phyloP scores from a whole-genome alignment of 2,888 invertebrate genomes.

The Callyntrura sp. region DNA sequence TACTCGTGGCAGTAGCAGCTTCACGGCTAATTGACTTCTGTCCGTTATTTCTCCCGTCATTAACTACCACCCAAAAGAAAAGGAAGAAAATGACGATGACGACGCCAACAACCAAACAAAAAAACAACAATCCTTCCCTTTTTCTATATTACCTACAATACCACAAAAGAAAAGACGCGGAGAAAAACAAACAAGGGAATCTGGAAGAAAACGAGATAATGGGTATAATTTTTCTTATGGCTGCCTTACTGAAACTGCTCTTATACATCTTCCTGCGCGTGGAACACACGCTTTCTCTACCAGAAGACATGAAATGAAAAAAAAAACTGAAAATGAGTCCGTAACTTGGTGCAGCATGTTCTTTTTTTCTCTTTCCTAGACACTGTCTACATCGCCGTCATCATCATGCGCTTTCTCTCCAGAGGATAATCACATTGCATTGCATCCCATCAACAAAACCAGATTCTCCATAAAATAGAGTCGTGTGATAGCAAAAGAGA shows the following conservation, averaged over 20 bases:
- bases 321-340: no score
- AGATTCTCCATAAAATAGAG: background rate
- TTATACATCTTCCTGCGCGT: no score
- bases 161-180: background rate
- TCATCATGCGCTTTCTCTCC: constrained; percentile 7
- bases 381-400: no score
- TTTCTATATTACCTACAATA: background rate
- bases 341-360: no score
- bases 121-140: background rate
- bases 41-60: constrained; percentile 74
- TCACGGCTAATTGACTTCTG: constrained; percentile 83
- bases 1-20: constrained; percentile 75
- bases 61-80: no score
- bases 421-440: constrained; percentile 34
- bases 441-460: constrained; percentile 18
- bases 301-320: no score
- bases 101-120: constrained; percentile 8
- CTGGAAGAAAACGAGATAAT: constrained; percentile 62
- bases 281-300: no score
- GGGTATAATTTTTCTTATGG: constrained; percentile 64
- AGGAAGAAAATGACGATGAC: no score
- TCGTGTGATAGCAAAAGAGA: constrained; percentile 14
- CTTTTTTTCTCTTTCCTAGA: no score
- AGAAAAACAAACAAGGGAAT: no score
- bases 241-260: no score